Evolutionary conservation across 2,797 vertebrate genomes (phyloP).

Genomic region (Tadarida brasiliensis): DNA sequence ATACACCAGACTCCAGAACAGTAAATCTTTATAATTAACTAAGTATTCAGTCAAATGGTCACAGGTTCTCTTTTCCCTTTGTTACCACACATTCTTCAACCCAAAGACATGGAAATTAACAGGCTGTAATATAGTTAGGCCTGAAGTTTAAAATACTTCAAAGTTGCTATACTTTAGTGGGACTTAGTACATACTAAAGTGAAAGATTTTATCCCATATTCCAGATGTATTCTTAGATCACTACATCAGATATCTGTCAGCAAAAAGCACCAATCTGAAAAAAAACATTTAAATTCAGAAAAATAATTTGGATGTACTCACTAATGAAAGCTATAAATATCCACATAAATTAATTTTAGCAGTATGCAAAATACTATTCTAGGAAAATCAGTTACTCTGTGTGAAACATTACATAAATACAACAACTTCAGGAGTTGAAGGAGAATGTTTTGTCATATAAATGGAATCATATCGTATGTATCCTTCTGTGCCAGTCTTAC

Average conservation of each 20-base stretch:
- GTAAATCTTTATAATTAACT: slow-evolving; percentile 46
- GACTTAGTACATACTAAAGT: slow-evolving; percentile 3
- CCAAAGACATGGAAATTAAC: slow-evolving; percentile 3
- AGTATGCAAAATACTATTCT: neutral
- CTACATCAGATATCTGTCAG: neutral
- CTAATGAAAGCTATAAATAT: slow-evolving; percentile 5
- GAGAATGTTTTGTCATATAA: neutral
- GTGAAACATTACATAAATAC: neutral
- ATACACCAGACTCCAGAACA: slow-evolving; percentile 20
- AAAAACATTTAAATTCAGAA: slow-evolving; percentile 22
- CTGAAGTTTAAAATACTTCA: slow-evolving; percentile 11
- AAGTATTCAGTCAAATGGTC: neutral
- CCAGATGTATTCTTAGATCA: slow-evolving; percentile 13
- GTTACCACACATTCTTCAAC: neutral
- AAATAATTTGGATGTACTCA: slow-evolving; percentile 10
- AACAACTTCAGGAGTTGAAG: neutral
- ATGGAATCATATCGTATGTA: neutral
- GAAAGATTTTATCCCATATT: slow-evolving; percentile 11
- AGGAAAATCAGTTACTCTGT: neutral
- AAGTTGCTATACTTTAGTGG: neutral
- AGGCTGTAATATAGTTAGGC: neutral
- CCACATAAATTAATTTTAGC: neutral
- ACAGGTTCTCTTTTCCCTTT: slow-evolving; percentile 11
- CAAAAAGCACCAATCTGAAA: slow-evolving; percentile 42
- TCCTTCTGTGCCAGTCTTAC: neutral